Percentiles rank a stretch among this genome's conserved stretches.
phyloP scores from a whole-genome alignment of 2,888 invertebrate genomes.

The Lasioglossum zephyrum region DNA sequence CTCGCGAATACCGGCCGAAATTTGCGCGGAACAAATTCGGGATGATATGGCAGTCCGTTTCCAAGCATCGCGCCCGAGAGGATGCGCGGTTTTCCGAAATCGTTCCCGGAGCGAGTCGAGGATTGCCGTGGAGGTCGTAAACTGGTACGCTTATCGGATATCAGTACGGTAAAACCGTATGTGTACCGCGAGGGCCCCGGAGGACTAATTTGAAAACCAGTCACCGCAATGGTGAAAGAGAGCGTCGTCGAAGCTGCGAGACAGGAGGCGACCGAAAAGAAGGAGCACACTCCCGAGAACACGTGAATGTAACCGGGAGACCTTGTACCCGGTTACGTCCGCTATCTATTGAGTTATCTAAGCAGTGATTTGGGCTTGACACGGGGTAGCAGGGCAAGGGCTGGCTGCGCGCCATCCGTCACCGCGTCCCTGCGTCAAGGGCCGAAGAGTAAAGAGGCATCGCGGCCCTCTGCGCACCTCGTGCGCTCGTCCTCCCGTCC shows the following conservation, averaged over 20 bases:
- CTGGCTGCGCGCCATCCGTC: conserved; percentile 71
- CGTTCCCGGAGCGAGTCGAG: not conserved
- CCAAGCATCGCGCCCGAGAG: not conserved
- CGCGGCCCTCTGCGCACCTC: conserved; percentile 51
- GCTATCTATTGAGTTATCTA: conserved; percentile 74
- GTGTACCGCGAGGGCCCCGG: not conserved
- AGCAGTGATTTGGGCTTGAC: conserved; percentile 69
- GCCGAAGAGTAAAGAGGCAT: conserved; percentile 59
- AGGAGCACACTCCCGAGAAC: conserved; percentile 36
- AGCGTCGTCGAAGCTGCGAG: conserved; percentile 17
- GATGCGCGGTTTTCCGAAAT: not conserved
- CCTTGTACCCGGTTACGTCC: conserved; percentile 35
- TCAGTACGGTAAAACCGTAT: conserved; percentile 8
- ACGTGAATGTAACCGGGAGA: conserved; percentile 30
- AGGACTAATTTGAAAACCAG: conserved; percentile 14
- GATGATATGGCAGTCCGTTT: not conserved
- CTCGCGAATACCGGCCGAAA: conserved; percentile 18
- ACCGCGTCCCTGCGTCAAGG: conserved; percentile 67
- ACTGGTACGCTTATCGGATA: conserved; percentile 15
- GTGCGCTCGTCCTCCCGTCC: conserved; percentile 24
- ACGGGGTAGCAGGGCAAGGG: conserved; percentile 61
- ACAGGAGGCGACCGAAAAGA: conserved; percentile 15
- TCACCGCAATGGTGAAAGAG: conserved; percentile 9
- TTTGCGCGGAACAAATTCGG: not conserved
- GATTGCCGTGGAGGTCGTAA: not conserved